Conservation (phyloP, 2,888 invertebrate genomes). For the Cryptosula pallasiana region DNA sequence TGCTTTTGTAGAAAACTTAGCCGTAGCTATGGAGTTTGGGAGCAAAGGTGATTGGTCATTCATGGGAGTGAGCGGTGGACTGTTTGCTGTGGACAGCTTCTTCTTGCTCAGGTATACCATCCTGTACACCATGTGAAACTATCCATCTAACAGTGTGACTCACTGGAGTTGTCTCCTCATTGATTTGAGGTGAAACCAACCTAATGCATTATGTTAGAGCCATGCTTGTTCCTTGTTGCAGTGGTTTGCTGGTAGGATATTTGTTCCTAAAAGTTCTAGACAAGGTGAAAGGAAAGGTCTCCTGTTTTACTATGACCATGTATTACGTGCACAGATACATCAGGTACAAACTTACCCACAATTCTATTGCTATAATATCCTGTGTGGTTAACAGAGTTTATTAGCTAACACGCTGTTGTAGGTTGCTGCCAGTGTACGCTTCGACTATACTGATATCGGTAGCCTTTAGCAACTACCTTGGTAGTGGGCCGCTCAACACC, state of each 20-base stretch:
- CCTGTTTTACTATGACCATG: background rate
- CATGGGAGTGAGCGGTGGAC: background rate
- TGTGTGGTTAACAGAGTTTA: background rate
- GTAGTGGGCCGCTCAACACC: slow-evolving; percentile 8
- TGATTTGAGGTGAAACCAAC: background rate
- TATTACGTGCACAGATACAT: slow-evolving; percentile 24
- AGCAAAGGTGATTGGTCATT: background rate
- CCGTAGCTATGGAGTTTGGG: background rate
- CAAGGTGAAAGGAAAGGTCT: slow-evolving; percentile 20
- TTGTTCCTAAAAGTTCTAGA: slow-evolving; percentile 11
- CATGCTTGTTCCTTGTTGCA: too few species aligned
- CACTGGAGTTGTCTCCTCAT: background rate
- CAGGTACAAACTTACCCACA: slow-evolving; percentile 1
- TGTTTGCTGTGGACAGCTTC: slow-evolving; percentile 23
- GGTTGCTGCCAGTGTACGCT: slow-evolving; percentile 17
- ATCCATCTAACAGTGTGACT: too few species aligned
- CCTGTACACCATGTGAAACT: too few species aligned
- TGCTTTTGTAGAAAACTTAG: slow-evolving; percentile 8
- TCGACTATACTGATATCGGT: background rate
- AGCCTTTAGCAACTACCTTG: background rate
- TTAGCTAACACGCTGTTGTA: too few species aligned
- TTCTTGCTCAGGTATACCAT: slow-evolving; percentile 19
- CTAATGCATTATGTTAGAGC: background rate
- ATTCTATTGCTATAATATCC: background rate
- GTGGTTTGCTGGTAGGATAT: slow-evolving; percentile 21